Percentiles rank a stretch among this genome's conserved stretches.
Evolutionary conservation across 2,113 vertebrate genomes (phyloP).

Genomic region (Actinemys pallida): DNA sequence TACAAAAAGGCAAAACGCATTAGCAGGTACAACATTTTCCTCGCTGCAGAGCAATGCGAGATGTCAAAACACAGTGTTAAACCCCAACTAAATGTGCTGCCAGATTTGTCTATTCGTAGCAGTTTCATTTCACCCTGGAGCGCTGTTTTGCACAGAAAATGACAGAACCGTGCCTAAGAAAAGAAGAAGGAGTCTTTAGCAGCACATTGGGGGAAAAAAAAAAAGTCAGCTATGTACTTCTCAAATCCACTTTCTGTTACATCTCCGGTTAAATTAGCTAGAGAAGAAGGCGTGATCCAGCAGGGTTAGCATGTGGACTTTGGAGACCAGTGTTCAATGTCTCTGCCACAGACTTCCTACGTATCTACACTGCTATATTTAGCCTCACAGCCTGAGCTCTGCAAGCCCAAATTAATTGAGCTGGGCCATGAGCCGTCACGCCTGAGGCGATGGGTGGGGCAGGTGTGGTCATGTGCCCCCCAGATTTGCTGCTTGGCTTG

Average conservation of each 20-base stretch:
- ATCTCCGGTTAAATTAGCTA: background rate
- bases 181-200: background rate
- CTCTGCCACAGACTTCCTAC: too few species aligned
- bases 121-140: background rate
- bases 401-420: background rate
- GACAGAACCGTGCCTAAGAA: slow-evolving; percentile 24
- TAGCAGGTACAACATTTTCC: slow-evolving; percentile 55
- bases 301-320: too few species aligned
- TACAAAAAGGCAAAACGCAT: background rate
- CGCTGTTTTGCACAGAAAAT: slow-evolving; percentile 5
- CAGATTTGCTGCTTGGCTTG: too few species aligned
- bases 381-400: background rate
- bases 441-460: too few species aligned
- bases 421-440: background rate
- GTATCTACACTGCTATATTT: background rate
- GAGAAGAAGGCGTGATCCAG: background rate
- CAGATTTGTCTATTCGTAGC: background rate
- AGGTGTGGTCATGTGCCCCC: too few species aligned
- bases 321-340: too few species aligned
- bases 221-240: background rate
- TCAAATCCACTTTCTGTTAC: background rate
- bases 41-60: background rate
- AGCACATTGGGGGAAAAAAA: background rate
- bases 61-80: background rate
- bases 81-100: background rate